Evolutionary conservation across 2,888 invertebrate genomes (phyloP), one percentile per base, ranked within the genome.

Genomic region (Podabrus alpinus): DNA sequence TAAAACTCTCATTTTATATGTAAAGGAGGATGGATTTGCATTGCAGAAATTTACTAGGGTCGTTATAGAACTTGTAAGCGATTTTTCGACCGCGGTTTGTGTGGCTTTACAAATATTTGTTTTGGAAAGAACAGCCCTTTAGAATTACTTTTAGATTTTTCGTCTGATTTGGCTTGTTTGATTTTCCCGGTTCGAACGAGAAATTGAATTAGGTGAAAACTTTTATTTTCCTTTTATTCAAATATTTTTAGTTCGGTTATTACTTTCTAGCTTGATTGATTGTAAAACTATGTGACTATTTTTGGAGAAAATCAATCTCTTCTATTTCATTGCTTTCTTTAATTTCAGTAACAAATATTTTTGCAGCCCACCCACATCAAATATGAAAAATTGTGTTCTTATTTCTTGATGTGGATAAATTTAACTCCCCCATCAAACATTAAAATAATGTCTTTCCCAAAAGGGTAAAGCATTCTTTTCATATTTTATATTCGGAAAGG

Each of bases 11-110:
- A 75, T 77, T 75, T 71, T 75, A 64, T 73, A 76, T 76, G 76
- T 73, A 73, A 73, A 76, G 73, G 67, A 71, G 73, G 70, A 68
- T 62, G 62, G 77, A 75, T 77, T 77, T 77, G 75, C 77, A 77
- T 72, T 77, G 74, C 73, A 73, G 72, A 74, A 71, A 72, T 69
- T 71, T 68, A 67, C 72, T 62, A 68, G 73, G 73, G 76, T 73
- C 70, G 76, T 76, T 76, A 71, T 68, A 73, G 71, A 73, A 73
- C 71, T 76, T 76, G 76, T 76, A 76, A 76, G 73, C 73, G 76
- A 70, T 76, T 76, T 73, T 72, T 69, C 70, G 73, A 60, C 71
- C 71, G 71, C 68, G 70, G 75, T 75, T 75, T 75, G 70, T 75
- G 72, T 69, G 69, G 72, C 62, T 72, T 72, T 66, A 60, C 72